A percentile compares a stretch with the other conserved stretches of the same genome.
These are phyloP conservation scores for Arrhopalites spinosus DNA, from an alignment of 2,888 invertebrate genomes.

Conservation along the genomic window DNA sequence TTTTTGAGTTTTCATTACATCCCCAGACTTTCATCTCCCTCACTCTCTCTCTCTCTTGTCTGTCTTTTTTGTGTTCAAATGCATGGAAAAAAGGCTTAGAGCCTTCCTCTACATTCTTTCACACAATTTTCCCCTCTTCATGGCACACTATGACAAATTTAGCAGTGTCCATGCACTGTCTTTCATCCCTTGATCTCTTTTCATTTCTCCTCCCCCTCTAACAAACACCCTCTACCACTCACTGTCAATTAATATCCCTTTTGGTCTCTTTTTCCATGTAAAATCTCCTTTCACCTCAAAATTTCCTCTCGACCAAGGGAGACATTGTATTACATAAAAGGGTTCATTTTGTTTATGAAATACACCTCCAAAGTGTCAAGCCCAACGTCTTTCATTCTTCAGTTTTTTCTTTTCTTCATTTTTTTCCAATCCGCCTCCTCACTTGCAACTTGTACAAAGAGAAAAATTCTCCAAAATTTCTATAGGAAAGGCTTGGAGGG, in stretches of 20 bases:
- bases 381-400: constrained; percentile 23
- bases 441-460: neutral
- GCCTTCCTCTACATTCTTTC: neutral
- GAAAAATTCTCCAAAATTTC: too few relatives aligned
- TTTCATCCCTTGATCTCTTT: neutral
- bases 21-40: neutral
- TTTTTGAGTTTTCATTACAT: neutral
- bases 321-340: neutral
- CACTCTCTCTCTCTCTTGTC: neutral
- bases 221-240: neutral
- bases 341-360: neutral
- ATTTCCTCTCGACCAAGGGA: neutral
- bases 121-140: too few relatives aligned
- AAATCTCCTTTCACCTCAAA: neutral
- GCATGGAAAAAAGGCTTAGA: neutral
- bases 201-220: neutral
- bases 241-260: neutral
- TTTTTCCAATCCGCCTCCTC: neutral
- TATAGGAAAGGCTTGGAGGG: too few relatives aligned
- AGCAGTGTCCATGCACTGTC: neutral
- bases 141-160: neutral
- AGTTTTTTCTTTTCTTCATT: neutral
- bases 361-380: constrained; percentile 9
- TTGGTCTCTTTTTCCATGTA: neutral
- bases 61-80: neutral